These are phyloP conservation scores for Phaedon cochleariae DNA, from an alignment of 2,888 invertebrate species.

Conservation along the genomic window DNA sequence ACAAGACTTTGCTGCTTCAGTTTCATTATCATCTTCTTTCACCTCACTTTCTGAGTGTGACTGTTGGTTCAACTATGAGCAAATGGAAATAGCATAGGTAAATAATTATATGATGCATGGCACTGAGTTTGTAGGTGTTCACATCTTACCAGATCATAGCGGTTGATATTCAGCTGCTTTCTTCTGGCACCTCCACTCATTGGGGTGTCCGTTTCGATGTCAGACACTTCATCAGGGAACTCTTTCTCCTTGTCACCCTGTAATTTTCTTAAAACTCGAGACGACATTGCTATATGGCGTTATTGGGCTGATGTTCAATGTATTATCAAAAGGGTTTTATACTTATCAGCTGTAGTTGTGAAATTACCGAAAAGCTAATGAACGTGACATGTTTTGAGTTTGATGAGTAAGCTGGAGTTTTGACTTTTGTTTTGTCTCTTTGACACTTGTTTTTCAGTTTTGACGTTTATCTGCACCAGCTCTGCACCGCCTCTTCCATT, in stretches of 20 bases:
- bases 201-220: constrained; percentile 66
- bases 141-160: constrained; percentile 74
- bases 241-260: constrained; percentile 69
- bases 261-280: constrained; percentile 72
- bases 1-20: constrained; percentile 67
- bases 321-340: constrained; percentile 9
- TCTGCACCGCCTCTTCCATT: too few species aligned
- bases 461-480: too few species aligned
- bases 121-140: background rate
- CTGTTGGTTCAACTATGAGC: constrained; percentile 69
- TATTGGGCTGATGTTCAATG: background rate
- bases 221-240: constrained; percentile 64
- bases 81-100: constrained; percentile 4
- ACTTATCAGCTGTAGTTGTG: constrained; percentile 10
- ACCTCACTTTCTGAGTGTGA: constrained; percentile 75
- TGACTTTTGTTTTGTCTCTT: too few species aligned
- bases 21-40: constrained; percentile 74
- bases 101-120: background rate
- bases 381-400: background rate
- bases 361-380: background rate
- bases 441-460: too few species aligned
- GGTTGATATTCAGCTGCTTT: constrained; percentile 71
- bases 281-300: constrained; percentile 66
- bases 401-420: too few species aligned
- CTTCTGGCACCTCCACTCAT: constrained; percentile 64